Evolutionary conservation across 2,888 invertebrate genomes (phyloP), one percentile per base, ranked within the genome.

Genomic region (Oxystoma pomonae): DNA sequence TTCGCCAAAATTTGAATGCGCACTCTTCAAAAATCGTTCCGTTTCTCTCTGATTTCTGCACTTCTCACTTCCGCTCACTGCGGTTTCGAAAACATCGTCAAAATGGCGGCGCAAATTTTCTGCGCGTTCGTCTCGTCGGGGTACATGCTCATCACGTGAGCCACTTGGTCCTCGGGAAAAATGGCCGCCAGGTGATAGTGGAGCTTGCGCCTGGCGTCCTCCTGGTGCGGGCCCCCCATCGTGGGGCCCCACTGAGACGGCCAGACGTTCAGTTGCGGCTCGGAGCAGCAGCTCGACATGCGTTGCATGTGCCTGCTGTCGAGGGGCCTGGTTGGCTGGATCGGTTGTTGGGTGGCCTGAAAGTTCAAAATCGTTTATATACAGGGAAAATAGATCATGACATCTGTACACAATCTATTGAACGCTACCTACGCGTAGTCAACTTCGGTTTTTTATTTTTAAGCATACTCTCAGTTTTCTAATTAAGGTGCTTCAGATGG

Each of bases 71-170:
- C n/a, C n/a, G 53, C n/a, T 9, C 19, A 5, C 53, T 53, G n/a
- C 53, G 53, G 16, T 53, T 53, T 53, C 53, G 53, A 53, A 77
- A 87, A 91, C 84, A 92, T 88, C 65, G 88, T 86, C 71, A 94
- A 81, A 70, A 94, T 93, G 67, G 91, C 88, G 50, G 92, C 91
- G 81, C 96, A 96, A 77, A 96, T 92, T 72, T 88, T 90, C 79
- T 95, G 92, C 9, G 96, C 90, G 80, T 95, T 91, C 20, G 90
- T 92, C 78, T 95, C 95, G 58, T 93, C 91, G 0, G 96, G 96
- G 81, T 92, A 89, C 69, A 90, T 82, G 67, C 90, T 87, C 92
- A 98, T 93, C 0, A 92, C 96, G 59, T 89, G 87, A 59, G 87
- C 86, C n/a, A 97, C 96, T 75, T 94, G 91, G 69, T 91, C 89